Conservation (phyloP, 2,113 vertebrate genomes). For the Scomber scombrus region DNA sequence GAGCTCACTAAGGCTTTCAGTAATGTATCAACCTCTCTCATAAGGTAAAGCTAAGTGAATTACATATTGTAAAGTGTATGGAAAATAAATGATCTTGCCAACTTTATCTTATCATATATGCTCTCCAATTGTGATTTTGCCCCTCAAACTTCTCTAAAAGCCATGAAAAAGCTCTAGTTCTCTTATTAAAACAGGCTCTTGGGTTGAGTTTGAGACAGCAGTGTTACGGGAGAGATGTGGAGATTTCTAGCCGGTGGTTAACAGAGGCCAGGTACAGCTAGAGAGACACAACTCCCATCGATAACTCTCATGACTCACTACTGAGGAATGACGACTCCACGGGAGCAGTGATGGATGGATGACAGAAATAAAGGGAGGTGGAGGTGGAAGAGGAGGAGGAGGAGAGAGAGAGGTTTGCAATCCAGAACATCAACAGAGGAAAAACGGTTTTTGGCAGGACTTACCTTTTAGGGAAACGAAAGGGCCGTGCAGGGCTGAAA, state of each 20-base stretch:
- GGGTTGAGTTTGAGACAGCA: slow-evolving; percentile 19
- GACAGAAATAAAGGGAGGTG: slow-evolving; percentile 49
- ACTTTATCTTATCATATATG: too few species aligned
- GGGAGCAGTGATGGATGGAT: slow-evolving; percentile 65
- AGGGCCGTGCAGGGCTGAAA: slow-evolving; percentile 90
- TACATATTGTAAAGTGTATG: too few species aligned
- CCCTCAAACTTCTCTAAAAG: slow-evolving; percentile 6
- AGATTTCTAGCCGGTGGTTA: slow-evolving; percentile 13
- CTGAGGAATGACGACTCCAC: slow-evolving; percentile 71
- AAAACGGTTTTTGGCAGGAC: slow-evolving; percentile 61
- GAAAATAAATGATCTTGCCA: background rate
- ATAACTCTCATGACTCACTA: slow-evolving; percentile 74
- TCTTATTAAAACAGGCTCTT: slow-evolving; percentile 7
- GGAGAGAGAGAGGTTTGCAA: slow-evolving; percentile 6
- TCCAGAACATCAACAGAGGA: slow-evolving; percentile 56
- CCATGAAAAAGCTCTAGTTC: background rate
- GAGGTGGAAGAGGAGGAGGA: slow-evolving; percentile 16
- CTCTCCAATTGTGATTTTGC: background rate
- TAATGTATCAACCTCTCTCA: too few species aligned
- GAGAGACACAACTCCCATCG: slow-evolving; percentile 37
- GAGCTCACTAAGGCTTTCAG: too few species aligned
- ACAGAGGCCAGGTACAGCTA: slow-evolving; percentile 54
- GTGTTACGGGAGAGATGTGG: slow-evolving; percentile 17
- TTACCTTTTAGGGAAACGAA: slow-evolving; percentile 98
- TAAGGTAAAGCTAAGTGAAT: too few species aligned